These are phyloP conservation scores for Ormyrus thymus DNA, from an alignment of 2,888 invertebrate genomes.

Conservation along the genomic window DNA sequence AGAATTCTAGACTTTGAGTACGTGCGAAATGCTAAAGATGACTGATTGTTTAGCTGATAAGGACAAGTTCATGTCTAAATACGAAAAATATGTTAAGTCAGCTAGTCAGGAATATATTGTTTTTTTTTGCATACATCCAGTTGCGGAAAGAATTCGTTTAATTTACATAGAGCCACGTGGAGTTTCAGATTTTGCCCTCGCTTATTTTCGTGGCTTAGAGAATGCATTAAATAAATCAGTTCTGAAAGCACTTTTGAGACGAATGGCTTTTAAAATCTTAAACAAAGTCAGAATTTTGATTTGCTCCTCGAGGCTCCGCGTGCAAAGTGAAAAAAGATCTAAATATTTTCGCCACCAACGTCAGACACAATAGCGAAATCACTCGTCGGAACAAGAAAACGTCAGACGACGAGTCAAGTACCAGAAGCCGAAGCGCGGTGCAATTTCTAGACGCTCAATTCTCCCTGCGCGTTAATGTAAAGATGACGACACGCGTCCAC, in stretches of 20 bases:
- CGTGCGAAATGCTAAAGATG: no score
- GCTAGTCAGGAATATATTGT: neutral
- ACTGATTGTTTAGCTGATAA: no score
- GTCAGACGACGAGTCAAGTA: neutral
- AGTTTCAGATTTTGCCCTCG: neutral
- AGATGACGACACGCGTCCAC: conserved; percentile 64
- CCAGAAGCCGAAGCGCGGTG: neutral
- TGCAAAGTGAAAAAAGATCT: no score
- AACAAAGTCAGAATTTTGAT: no score
- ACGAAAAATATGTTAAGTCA: neutral
- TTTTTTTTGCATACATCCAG: conserved; percentile 11
- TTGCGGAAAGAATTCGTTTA: neutral
- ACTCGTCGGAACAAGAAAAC: conserved; percentile 5
- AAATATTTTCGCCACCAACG: no score
- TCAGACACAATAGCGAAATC: neutral
- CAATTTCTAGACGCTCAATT: conserved; percentile 49
- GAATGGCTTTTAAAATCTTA: no score
- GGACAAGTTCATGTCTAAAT: neutral
- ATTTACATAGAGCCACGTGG: conserved; percentile 35
- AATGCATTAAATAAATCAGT: neutral
- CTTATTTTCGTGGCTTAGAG: neutral
- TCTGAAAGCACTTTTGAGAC: no score
- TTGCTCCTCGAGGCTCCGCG: no score
- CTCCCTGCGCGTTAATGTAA: conserved; percentile 35
- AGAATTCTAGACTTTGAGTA: no score